Evolutionary conservation across 2,797 vertebrate genomes (phyloP).

Genomic region (Acanthopagrus latus): DNA sequence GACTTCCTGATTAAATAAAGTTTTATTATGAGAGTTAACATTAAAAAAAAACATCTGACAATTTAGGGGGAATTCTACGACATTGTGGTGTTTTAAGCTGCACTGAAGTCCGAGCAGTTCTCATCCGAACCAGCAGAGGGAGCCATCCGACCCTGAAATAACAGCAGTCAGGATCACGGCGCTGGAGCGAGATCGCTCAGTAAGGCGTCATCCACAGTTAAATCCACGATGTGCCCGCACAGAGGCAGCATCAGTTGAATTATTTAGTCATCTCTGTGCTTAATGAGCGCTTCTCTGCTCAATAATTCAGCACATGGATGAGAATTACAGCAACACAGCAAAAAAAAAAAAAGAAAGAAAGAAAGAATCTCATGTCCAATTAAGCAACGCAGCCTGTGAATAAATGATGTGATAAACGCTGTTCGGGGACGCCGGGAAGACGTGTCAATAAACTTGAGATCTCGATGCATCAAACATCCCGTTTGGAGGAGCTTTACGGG

Average conservation of each 20-base stretch:
- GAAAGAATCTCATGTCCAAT: conserved; percentile 40
- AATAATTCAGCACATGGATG: conserved; percentile 69
- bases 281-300: conserved; percentile 52
- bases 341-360: conserved; percentile 37
- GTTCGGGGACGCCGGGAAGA: conserved; percentile 36
- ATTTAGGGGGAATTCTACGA: too few relatives aligned
- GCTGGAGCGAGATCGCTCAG: not conserved
- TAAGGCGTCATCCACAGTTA: conserved; percentile 12
- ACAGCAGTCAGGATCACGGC: not conserved
- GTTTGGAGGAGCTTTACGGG: not conserved
- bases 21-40: too few relatives aligned
- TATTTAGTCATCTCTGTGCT: conserved; percentile 64
- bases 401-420: conserved; percentile 55
- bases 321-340: conserved; percentile 42
- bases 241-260: conserved; percentile 60
- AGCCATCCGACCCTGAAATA: conserved; percentile 14
- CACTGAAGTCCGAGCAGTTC: conserved; percentile 17
- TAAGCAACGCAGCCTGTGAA: conserved; percentile 46
- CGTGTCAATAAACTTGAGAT: conserved; percentile 15
- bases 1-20: too few relatives aligned
- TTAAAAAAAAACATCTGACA: too few relatives aligned
- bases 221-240: conserved; percentile 46
- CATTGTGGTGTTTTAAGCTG: not conserved
- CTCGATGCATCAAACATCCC: not conserved
- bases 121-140: conserved; percentile 69